Conservation (phyloP, 1,140 invertebrate genomes). For the Hetaerina americana region DNA sequence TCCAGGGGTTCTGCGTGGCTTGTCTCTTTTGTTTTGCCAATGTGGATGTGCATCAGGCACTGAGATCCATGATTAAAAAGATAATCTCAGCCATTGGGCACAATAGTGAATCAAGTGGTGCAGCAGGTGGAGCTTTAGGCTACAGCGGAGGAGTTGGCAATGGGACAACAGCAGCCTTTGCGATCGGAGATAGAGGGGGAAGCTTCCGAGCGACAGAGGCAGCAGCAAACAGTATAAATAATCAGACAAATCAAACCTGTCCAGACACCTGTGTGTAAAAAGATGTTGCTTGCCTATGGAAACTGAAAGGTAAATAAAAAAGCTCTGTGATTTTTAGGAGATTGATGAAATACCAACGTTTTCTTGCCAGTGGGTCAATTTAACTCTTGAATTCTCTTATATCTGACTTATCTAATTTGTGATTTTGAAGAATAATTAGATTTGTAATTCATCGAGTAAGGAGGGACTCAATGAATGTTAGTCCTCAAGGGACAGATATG, state of each 20-base stretch:
- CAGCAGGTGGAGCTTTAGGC: background rate
- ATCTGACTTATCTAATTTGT: too few species aligned
- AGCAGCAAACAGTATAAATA: background rate
- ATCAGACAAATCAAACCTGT: background rate
- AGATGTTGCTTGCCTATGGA: too few species aligned
- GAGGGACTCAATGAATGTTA: too few species aligned
- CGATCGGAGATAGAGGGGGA: background rate
- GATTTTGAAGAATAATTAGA: too few species aligned
- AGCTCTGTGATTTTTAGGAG: too few species aligned
- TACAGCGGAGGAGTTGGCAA: background rate
- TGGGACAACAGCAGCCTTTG: background rate
- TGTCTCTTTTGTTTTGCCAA: slow-evolving; percentile 48
- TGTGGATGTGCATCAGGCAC: slow-evolving; percentile 31
- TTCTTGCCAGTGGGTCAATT: too few species aligned
- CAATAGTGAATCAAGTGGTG: background rate
- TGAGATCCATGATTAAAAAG: slow-evolving; percentile 5
- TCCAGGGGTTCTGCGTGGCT: slow-evolving; percentile 39
- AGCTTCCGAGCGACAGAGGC: background rate
- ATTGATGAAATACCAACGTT: too few species aligned
- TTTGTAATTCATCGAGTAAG: too few species aligned
- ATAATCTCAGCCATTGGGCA: background rate
- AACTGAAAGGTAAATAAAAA: too few species aligned
- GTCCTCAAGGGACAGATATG: too few species aligned
- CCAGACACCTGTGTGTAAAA: background rate
- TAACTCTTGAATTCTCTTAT: too few species aligned